A percentile compares a stretch with the other conserved stretches of the same genome.
phyloP scores from a whole-genome alignment of 1,140 invertebrate species.

The Bilobella aurantiaca region DNA sequence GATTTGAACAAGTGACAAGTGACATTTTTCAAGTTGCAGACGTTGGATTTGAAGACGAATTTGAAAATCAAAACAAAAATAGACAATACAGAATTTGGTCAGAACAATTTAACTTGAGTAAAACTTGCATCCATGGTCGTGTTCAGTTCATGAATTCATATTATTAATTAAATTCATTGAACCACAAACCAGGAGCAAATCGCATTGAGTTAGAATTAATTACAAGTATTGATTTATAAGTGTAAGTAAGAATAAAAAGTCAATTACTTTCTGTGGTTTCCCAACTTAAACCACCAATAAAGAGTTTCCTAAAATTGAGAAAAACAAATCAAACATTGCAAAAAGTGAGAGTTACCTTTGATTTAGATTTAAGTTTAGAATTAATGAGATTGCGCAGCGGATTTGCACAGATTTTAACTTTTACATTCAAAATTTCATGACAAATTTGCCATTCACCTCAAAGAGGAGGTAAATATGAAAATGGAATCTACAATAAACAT shows the following conservation, averaged over 20 bases:
- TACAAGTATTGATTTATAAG: conserved; percentile 6
- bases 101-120: not conserved
- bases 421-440: conserved; percentile 8
- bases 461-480: not conserved
- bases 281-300: conserved; percentile 94
- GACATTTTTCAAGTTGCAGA: conserved; percentile 18
- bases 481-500: not conserved
- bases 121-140: not conserved
- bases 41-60: conserved; percentile 12
- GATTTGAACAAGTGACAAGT: conserved; percentile 8
- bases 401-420: conserved; percentile 8
- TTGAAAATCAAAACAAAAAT: conserved; percentile 20
- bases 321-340: conserved; percentile 20
- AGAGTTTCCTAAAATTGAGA: conserved; percentile 78
- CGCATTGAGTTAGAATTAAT: conserved; percentile 1
- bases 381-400: conserved; percentile 13
- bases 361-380: conserved; percentile 16
- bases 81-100: conserved; percentile 6
- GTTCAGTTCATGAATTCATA: not conserved
- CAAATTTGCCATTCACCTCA: no score
- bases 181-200: conserved; percentile 7
- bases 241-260: conserved; percentile 30
- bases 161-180: not conserved
- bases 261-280: conserved; percentile 93
- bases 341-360: conserved; percentile 25